These are phyloP conservation scores for Gerris lacustris DNA, from an alignment of 2,888 invertebrate species.

Conservation along the genomic window DNA sequence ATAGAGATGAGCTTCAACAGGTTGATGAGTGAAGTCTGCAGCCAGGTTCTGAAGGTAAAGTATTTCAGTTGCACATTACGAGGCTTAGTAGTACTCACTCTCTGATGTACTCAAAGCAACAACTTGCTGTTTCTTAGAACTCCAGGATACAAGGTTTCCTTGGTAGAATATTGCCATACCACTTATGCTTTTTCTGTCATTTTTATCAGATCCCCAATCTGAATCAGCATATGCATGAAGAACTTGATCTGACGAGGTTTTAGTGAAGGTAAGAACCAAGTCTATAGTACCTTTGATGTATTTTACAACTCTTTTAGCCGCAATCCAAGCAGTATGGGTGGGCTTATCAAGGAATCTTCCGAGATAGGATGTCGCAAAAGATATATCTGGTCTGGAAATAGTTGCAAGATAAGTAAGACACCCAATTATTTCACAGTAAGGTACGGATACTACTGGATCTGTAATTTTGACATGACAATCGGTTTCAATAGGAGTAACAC, in stretches of 20 bases:
- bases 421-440: too few relatives aligned
- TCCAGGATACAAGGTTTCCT: slow-evolving; percentile 19
- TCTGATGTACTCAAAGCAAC: slow-evolving; percentile 19
- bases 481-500: too few relatives aligned
- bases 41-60: slow-evolving; percentile 11
- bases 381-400: too few relatives aligned
- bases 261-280: not conserved
- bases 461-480: too few relatives aligned
- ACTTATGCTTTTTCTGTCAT: slow-evolving; percentile 18
- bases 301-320: not conserved
- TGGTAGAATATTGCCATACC: slow-evolving; percentile 18
- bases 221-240: slow-evolving; percentile 15
- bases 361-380: too few relatives aligned
- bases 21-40: not conserved
- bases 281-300: not conserved
- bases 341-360: slow-evolving; percentile 15
- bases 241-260: not conserved
- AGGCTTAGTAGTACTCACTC: slow-evolving; percentile 14
- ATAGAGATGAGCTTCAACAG: not conserved
- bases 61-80: slow-evolving; percentile 8
- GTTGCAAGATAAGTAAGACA: too few relatives aligned
- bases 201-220: slow-evolving; percentile 20
- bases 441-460: too few relatives aligned
- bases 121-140: slow-evolving; percentile 19
- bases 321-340: too few relatives aligned